Evolutionary conservation across 2,797 vertebrate genomes (phyloP).

Genomic region (Ibycter americanus): DNA sequence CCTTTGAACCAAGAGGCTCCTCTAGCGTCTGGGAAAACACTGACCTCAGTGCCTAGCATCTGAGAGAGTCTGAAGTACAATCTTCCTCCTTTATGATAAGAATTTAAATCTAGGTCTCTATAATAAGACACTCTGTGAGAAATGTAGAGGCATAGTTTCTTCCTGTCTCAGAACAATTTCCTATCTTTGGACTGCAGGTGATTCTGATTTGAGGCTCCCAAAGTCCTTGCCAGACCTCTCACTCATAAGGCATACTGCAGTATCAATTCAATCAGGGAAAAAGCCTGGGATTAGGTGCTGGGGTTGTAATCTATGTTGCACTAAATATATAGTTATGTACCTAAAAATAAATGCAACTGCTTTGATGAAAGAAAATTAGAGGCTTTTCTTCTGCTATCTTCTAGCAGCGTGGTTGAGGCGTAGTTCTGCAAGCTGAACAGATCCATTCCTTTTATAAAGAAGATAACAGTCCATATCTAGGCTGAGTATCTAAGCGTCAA

Average conservation of each 20-base stretch:
- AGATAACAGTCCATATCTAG: background rate
- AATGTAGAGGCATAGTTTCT: background rate
- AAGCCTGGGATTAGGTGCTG: background rate
- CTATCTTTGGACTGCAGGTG: background rate
- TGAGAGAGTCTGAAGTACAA: background rate
- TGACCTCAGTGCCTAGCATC: background rate
- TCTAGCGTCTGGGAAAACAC: background rate
- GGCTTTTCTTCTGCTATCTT: background rate
- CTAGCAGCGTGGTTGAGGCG: background rate
- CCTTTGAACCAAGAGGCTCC: background rate
- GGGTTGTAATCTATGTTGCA: background rate
- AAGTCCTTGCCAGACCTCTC: background rate
- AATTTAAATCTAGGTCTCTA: background rate
- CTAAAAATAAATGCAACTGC: background rate
- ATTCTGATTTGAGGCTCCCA: background rate
- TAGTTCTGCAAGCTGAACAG: background rate
- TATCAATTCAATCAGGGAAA: background rate
- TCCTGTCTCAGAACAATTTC: background rate
- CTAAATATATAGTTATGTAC: background rate
- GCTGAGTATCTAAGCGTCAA: background rate
- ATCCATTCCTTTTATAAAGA: background rate
- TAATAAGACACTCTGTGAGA: background rate
- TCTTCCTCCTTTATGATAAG: background rate
- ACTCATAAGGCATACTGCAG: background rate
- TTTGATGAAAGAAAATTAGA: background rate